These are phyloP conservation scores for Climacteris rufus DNA, from an alignment of 2,113 vertebrate species.

Conservation along the genomic window DNA sequence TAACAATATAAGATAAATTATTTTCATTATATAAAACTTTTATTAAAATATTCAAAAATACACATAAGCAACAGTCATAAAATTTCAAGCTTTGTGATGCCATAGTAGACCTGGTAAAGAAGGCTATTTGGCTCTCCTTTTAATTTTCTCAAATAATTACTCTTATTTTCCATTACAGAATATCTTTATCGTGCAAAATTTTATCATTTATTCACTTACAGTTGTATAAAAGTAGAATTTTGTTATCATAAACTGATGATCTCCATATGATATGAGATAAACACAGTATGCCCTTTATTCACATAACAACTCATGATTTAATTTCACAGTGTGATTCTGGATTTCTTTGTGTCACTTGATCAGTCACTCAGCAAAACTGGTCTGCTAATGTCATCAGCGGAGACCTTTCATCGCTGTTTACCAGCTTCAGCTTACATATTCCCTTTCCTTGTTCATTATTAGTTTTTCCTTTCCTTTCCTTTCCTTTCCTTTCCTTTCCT, in stretches of 20 bases:
- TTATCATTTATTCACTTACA: neutral
- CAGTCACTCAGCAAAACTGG: neutral
- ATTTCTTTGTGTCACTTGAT: constrained; percentile 49
- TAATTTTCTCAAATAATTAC: neutral
- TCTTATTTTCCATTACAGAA: neutral
- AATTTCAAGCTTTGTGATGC: neutral
- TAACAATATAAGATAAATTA: neutral
- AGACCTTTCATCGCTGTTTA: neutral
- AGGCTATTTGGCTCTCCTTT: neutral
- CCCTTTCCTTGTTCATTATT: neutral
- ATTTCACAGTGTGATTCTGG: neutral
- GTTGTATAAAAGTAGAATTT: neutral
- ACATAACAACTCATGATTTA: constrained; percentile 26
- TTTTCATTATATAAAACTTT: neutral
- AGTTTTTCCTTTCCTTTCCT: accelerated
- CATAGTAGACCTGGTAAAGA: neutral
- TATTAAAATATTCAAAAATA: neutral
- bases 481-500: too few relatives aligned
- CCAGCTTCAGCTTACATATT: neutral
- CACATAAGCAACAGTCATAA: accelerated
- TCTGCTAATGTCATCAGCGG: neutral
- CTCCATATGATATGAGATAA: constrained; percentile 22
- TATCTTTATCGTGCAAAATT: neutral
- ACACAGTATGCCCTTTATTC: constrained; percentile 53
- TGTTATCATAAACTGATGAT: constrained; percentile 30